These are phyloP conservation scores for Trissoscelio sp. DNA, from an alignment of 2,888 invertebrate species.

Conservation along the genomic window DNA sequence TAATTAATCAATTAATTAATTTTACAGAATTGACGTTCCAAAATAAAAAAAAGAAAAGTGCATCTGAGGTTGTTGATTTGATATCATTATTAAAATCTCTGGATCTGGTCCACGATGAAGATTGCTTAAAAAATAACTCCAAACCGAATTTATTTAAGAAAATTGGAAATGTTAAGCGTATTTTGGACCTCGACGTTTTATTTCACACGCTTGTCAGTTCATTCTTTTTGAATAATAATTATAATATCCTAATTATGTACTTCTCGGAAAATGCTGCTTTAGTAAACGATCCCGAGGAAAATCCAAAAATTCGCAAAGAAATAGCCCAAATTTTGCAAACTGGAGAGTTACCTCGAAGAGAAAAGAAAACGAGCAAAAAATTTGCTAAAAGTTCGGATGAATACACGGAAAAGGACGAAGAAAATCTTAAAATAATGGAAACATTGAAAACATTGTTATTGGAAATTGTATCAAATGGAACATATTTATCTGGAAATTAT, in stretches of 20 bases:
- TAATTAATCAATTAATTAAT: not conserved
- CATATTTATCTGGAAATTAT: constrained; percentile 25
- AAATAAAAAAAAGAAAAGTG: not conserved
- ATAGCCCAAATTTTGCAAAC: not conserved
- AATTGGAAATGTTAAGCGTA: constrained; percentile 35
- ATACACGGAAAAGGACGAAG: not conserved
- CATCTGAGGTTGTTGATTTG: not conserved
- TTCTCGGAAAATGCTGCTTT: not conserved
- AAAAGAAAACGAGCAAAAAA: too few species aligned
- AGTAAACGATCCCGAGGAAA: not conserved
- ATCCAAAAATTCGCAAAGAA: not conserved
- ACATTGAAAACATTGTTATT: constrained; percentile 3
- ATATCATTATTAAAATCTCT: constrained; percentile 24
- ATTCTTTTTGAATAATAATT: constrained; percentile 5
- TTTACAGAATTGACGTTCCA: constrained; percentile 9
- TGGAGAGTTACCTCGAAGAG: not conserved
- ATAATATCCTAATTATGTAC: constrained; percentile 19
- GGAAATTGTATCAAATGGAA: constrained; percentile 28
- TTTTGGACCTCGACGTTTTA: constrained; percentile 24
- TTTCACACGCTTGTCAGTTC: not conserved
- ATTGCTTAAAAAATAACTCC: constrained; percentile 8
- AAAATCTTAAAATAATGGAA: not conserved
- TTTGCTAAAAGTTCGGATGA: too few species aligned
- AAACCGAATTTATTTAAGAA: constrained; percentile 21
- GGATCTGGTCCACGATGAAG: constrained; percentile 31